Base-by-base conservation (phyloP, 2,888 invertebrate species). In the Tetragonula carbonaria region DNA sequence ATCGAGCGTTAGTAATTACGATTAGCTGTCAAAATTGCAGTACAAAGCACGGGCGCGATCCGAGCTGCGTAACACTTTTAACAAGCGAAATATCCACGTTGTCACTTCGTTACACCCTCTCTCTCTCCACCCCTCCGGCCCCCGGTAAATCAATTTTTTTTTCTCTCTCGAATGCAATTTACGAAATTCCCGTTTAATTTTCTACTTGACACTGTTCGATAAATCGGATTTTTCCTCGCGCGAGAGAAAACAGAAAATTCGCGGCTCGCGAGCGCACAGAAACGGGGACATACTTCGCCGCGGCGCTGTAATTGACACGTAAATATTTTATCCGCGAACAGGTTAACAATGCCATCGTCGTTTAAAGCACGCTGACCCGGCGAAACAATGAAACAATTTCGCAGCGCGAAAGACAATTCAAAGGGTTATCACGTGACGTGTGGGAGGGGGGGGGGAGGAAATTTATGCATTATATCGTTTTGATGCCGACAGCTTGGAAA, bases 1-100 rank as follows among this genome's bases (percentile, higher is more conserved):
- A 78, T 81, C 57, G 78, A 71, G 21, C 62, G 74, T n/a, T 66
- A 45, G n/a, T 78, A 75, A 85, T 88, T 70, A 76, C 59, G 67
- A 71, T 55, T 57, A 45, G 74, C 72, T 45, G 73, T 82, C 80
- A 28, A 65, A 81, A 63, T 65, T 73, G n/a, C 65, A 38, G 18
- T 18, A 23, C 23, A 14, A 66, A 78, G 51, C 55, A 21, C 4
- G 3, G 4, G 8, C 14, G 11, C 67, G 45, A 71, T 66, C 51
- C 51, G 14, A 21, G 18, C 33, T 28, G 28, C 11, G 21, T 21
- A n/a, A 28, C 55, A 6, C 14, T 18, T n/a, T 38, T 14, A 3
- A 5, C 18, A 3, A 50, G 16, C 33, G 2, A 68, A 63, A 68
- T 50, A 33, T 63, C 73, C n/a, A 38, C 38, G 38, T 18, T 55